Evolutionary conservation across 1,140 invertebrate species (phyloP).

Genomic region (Thrips palmi): DNA sequence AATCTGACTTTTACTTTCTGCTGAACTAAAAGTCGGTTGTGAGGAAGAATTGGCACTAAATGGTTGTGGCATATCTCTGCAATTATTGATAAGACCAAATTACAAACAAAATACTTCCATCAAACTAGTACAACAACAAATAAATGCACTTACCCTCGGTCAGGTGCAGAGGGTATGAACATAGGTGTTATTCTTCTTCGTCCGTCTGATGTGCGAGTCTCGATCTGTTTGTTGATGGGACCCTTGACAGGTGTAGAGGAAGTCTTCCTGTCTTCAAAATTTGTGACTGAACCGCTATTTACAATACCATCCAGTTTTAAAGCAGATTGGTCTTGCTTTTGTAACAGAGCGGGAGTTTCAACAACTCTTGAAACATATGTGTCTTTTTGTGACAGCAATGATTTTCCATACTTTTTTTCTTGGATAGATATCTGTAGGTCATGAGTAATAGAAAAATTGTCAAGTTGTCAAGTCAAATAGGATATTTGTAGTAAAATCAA

Average conservation of each 20-base stretch:
- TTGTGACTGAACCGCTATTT: too few relatives aligned
- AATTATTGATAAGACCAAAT: conserved; percentile 12
- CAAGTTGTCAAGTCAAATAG: too few relatives aligned
- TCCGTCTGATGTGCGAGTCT: conserved; percentile 84
- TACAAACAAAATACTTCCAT: conserved; percentile 4
- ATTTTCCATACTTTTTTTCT: conserved; percentile 74
- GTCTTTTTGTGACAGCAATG: conserved; percentile 14
- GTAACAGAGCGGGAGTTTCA: neutral
- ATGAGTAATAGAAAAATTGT: too few relatives aligned
- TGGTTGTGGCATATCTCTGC: conserved; percentile 33
- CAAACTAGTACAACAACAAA: conserved; percentile 6
- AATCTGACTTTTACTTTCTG: conserved; percentile 62
- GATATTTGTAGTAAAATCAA: too few relatives aligned
- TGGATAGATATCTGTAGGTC: conserved; percentile 53
- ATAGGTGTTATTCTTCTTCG: conserved; percentile 89
- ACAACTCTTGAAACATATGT: neutral
- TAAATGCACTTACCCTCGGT: conserved; percentile 31
- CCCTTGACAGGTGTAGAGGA: conserved; percentile 15
- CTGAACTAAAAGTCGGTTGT: conserved; percentile 53
- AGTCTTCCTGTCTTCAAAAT: too few relatives aligned
- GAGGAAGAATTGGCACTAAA: conserved; percentile 20
- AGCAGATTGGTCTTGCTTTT: neutral
- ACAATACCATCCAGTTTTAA: neutral
- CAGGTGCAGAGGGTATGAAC: conserved; percentile 57
- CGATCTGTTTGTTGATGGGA: conserved; percentile 72